A percentile compares a stretch with the other conserved stretches of the same genome.
phyloP scores from a whole-genome alignment of 23 tunicate genomes.

The Halocynthia aurantium region DNA sequence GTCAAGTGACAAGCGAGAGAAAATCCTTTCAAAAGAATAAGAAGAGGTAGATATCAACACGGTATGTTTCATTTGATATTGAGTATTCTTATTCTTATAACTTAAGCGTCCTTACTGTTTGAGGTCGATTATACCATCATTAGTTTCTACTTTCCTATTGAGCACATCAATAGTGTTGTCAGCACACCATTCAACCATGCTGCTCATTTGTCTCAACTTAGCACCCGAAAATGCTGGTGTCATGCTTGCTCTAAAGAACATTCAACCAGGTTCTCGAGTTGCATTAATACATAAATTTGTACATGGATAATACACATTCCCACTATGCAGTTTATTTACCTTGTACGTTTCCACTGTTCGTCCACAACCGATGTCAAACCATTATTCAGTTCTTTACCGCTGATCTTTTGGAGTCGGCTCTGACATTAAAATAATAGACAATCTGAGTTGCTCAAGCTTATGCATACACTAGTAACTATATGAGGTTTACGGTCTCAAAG shows the following conservation, averaged over 20 bases:
- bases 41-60: no score
- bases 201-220: conserved; percentile 64
- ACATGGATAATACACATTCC: neutral
- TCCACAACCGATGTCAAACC: conserved; percentile 28
- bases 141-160: conserved; percentile 10
- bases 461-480: no score
- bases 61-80: no score
- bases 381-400: conserved; percentile 56
- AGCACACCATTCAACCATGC: conserved; percentile 49
- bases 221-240: conserved; percentile 61
- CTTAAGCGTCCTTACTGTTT: conserved; percentile 44
- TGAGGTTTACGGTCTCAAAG: no score
- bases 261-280: neutral
- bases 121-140: conserved; percentile 39
- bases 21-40: conserved; percentile 26
- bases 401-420: conserved; percentile 4
- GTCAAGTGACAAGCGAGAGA: conserved; percentile 55
- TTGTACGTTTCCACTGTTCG: conserved; percentile 72
- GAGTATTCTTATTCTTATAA: no score
- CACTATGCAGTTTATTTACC: conserved; percentile 12
- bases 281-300: neutral
- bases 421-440: neutral
- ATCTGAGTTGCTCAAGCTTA: neutral
- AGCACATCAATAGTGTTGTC: conserved; percentile 27
- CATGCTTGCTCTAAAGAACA: conserved; percentile 15